Evolutionary conservation across 2,797 vertebrate species (phyloP).

Genomic region (Ptychadena robeensis): DNA sequence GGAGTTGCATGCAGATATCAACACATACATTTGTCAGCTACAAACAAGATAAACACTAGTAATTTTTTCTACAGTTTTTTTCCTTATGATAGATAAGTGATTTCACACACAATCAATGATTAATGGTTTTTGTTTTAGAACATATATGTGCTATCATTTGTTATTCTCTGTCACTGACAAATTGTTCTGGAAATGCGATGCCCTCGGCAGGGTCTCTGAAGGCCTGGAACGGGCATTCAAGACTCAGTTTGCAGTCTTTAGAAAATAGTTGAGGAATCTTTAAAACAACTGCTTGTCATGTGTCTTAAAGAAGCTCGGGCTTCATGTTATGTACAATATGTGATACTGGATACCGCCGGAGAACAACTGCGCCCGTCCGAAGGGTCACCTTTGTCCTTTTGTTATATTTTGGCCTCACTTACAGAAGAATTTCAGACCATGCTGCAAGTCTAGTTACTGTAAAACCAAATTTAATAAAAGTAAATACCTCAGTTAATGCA

Average conservation of each 20-base stretch:
- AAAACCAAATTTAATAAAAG: neutral
- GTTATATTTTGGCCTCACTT: conserved; percentile 41
- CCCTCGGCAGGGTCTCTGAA: neutral
- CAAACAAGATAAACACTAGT: too few relatives aligned
- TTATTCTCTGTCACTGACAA: too few relatives aligned
- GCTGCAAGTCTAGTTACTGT: neutral
- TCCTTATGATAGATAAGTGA: too few relatives aligned
- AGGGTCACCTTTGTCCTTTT: conserved; percentile 33
- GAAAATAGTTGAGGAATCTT: conserved; percentile 43
- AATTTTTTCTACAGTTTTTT: neutral
- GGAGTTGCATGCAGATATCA: too few relatives aligned
- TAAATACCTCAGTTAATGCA: neutral
- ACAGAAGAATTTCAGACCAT: neutral
- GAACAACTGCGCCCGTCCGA: conserved; percentile 41
- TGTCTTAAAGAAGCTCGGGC: conserved; percentile 49
- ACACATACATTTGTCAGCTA: too few relatives aligned
- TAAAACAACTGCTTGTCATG: conserved; percentile 54
- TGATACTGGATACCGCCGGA: conserved; percentile 33
- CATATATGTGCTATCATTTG: neutral
- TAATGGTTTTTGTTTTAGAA: neutral
- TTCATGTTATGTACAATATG: conserved; percentile 5
- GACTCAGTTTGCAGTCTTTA: conserved; percentile 13
- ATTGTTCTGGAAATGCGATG: neutral
- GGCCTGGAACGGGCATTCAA: neutral
- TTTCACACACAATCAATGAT: neutral